Base-by-base conservation (phyloP, 1,140 invertebrate genomes). In the Parasteatoda tepidariorum region DNA sequence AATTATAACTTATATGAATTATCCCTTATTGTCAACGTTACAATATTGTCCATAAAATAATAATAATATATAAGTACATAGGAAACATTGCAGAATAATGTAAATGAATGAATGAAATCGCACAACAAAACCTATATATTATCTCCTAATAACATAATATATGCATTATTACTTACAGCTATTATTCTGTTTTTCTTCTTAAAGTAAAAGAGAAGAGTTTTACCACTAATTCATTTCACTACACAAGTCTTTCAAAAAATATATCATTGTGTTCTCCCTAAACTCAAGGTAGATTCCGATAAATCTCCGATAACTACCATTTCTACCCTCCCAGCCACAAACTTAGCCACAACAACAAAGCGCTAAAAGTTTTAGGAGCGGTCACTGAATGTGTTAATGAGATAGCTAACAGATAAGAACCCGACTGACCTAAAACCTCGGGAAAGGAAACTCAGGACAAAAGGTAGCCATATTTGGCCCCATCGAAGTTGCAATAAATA, bases 291-390 rank as follows among this genome's bases (percentile, higher is more conserved):
- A 38, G 33, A 59, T 81, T 68, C 78, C 34, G 31, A 54, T 82
- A 82, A 82, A 82, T 70, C 66, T 82, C 41, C 55, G 57, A 70
- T 70, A 82, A 82, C 68, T 70, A 71, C 68, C 67, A 30, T 57
- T 79, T 67, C 64, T 68, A 48, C 34, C 75, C 64, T 34, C 54
- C 75, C 75, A 9, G 31, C 62, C 62, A 57, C 48, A 55, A 67
- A 68, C 38, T 48, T 48, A 41, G 66, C 68, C 66, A 54, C 78
- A 82, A 82, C 78, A 82, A 82, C 66, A 71, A 82, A 71, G 66
- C 55, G 67, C 78, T 82, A 71, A 82, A 82, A 82, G 66, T 82
- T 82, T 82, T 82, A 82, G 67, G 66, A 82, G 78, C 78, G 78
- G 66, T 71, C 78, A 82, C 31, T 48, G 78, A 34, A 82, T 82